Base-by-base conservation (phyloP, 1,140 invertebrate species). In the Magallana gigas region DNA sequence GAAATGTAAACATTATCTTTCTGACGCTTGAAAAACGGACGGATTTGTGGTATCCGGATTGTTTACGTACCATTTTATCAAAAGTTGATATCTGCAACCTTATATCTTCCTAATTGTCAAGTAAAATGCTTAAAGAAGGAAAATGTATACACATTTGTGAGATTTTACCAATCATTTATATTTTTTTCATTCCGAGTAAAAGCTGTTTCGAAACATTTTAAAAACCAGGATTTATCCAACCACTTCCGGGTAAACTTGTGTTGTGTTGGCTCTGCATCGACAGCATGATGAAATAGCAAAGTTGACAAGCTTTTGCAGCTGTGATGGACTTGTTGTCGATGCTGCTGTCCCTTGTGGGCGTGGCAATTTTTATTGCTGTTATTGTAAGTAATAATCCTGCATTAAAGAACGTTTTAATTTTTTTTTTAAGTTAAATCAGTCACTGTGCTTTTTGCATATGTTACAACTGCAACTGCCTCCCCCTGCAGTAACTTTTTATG, bases 301-400 rank as follows among this genome's bases (percentile, higher is more conserved):
- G 36, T 48, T 48, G 36, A 48, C 36, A 48, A 23, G 23, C 64
- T 11, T 18, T 18, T 71, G 36, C 36, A 71, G 14, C 68, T 1
- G 23, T 8, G 18, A 76, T 76, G 68, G 68, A 76, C 36, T 8
- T 76, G 8, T 76, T 76, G 12, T 29, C 23, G 11, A 14, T 76
- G 68, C 68, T 76, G 68, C 68, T 76, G 29, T 76, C 68, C 68
- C 23, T 76, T 23, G 29, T 76, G 68, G 68, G 68, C 68, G 23
- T 76, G 18, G 68, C 68, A 29, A 29, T 76, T 76, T 36, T 36
- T 76, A 9, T 12, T 29, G 68, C 68, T 36, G 12, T 76, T 36
- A 29, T 36, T 76, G 68, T 76, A 76, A 76, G 68, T 76, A 76
- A n/a, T 23, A 6, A 62, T n/a, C 60, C 11, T n/a, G n/a, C 60